Evolutionary conservation across 2,888 invertebrate species (phyloP).

Genomic region (Hybos culiciformis): DNA sequence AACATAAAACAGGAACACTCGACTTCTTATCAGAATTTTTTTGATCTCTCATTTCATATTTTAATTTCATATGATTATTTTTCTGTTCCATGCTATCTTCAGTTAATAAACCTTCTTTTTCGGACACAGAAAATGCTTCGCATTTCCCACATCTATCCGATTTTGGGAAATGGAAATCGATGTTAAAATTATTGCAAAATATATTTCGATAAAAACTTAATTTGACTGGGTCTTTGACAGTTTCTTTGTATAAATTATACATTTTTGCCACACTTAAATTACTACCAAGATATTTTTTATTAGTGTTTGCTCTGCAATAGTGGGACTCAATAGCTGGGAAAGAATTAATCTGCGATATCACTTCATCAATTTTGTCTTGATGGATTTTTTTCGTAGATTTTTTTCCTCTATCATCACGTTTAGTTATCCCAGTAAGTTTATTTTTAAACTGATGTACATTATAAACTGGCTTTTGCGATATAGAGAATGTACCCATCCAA

Average conservation of each 20-base stretch:
- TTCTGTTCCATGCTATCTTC: slow-evolving; percentile 1
- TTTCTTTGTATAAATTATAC: background rate
- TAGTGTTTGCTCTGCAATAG: background rate
- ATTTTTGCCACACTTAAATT: background rate
- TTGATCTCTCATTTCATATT: slow-evolving; percentile 3
- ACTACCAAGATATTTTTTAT: background rate
- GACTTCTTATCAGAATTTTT: slow-evolving; percentile 4
- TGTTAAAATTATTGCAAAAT: slow-evolving; percentile 6
- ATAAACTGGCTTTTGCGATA: slow-evolving; percentile 6
- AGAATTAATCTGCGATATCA: background rate
- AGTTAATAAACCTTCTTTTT: slow-evolving; percentile 4
- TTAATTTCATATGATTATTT: background rate
- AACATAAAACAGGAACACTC: slow-evolving; percentile 3
- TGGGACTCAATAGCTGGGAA: background rate
- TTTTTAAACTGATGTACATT: slow-evolving; percentile 4
- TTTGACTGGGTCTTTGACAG: background rate
- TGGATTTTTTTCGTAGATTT: background rate
- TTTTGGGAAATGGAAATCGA: slow-evolving; percentile 7
- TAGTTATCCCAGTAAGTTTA: slow-evolving; percentile 1
- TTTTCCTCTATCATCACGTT: background rate
- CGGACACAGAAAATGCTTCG: slow-evolving; percentile 5
- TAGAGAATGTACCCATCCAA: slow-evolving; percentile 5
- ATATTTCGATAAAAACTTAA: slow-evolving; percentile 1
- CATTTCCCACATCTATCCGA: slow-evolving; percentile 9
- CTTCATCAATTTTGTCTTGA: background rate